Percentiles rank a stretch among this genome's conserved stretches.
phyloP scores from a whole-genome alignment of 2,797 vertebrate genomes.

The Epinephelus coioides region DNA sequence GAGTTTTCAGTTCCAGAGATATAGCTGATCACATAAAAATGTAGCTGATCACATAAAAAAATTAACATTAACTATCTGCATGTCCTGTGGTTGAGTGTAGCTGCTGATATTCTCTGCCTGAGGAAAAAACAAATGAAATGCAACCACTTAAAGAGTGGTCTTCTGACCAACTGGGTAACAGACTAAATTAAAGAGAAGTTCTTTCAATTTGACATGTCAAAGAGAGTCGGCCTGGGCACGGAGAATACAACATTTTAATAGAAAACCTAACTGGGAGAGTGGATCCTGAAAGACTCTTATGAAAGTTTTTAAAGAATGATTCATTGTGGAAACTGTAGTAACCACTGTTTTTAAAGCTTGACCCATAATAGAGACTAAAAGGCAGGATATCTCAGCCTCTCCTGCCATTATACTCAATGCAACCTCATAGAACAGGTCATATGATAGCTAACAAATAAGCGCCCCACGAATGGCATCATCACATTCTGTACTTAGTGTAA shows the following conservation, averaged over 20 bases:
- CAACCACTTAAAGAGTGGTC: background rate
- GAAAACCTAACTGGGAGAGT: background rate
- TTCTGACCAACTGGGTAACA: background rate
- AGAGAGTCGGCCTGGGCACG: background rate
- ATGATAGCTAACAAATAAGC: too few species aligned
- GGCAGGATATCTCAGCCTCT: background rate
- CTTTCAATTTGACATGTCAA: conserved; percentile 7
- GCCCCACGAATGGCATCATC: too few species aligned
- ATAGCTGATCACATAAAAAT: conserved; percentile 1
- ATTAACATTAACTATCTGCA: conserved; percentile 2
- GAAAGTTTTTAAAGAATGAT: background rate
- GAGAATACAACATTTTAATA: too few species aligned
- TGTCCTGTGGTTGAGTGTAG: conserved; percentile 29
- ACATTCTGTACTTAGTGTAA: too few species aligned
- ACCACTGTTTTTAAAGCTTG: background rate
- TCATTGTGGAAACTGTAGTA: conserved; percentile 18
- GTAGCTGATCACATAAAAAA: background rate
- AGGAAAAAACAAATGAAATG: conserved; percentile 15
- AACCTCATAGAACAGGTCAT: too few species aligned
- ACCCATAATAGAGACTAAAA: background rate
- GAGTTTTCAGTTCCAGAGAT: conserved; percentile 13
- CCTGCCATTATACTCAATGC: too few species aligned
- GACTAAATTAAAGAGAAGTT: background rate
- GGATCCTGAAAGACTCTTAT: too few species aligned
- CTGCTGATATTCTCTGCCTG: conserved; percentile 19